Evolutionary conservation across 1,140 invertebrate species (phyloP).

Genomic region (Microplitis mediator): DNA sequence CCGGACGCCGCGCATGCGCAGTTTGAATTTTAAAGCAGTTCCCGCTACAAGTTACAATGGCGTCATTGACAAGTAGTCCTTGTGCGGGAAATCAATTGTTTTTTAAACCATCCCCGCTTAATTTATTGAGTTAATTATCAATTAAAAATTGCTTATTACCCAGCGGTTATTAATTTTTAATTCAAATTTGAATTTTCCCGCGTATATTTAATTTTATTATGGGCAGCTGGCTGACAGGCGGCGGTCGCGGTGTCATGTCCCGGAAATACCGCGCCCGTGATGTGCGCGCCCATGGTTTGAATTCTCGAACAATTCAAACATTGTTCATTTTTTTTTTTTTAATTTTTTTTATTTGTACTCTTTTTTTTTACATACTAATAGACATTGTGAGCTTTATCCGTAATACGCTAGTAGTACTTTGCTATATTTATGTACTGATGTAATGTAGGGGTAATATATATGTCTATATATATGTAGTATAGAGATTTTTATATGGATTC

Average conservation of each 20-base stretch:
- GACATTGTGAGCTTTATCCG: too few relatives aligned
- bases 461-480: too few relatives aligned
- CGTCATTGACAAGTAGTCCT: conserved; percentile 31
- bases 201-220: background rate
- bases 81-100: conserved; percentile 31
- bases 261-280: conserved; percentile 61
- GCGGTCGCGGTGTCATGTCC: conserved; percentile 41
- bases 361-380: background rate
- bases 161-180: too few relatives aligned
- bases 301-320: conserved; percentile 39
- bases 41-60: conserved; percentile 15
- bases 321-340: conserved; percentile 20
- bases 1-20: conserved; percentile 36
- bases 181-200: too few relatives aligned
- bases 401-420: too few relatives aligned
- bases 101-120: background rate
- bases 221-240: conserved; percentile 40
- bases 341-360: background rate
- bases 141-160: too few relatives aligned
- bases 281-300: conserved; percentile 51
- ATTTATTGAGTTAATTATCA: too few relatives aligned
- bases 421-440: too few relatives aligned
- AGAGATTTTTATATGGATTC: too few relatives aligned
- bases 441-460: too few relatives aligned
- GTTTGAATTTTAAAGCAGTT: conserved; percentile 39